Base-by-base conservation (phyloP, 92 coral and sea anemone genomes). In the Phenganax marumi region DNA sequence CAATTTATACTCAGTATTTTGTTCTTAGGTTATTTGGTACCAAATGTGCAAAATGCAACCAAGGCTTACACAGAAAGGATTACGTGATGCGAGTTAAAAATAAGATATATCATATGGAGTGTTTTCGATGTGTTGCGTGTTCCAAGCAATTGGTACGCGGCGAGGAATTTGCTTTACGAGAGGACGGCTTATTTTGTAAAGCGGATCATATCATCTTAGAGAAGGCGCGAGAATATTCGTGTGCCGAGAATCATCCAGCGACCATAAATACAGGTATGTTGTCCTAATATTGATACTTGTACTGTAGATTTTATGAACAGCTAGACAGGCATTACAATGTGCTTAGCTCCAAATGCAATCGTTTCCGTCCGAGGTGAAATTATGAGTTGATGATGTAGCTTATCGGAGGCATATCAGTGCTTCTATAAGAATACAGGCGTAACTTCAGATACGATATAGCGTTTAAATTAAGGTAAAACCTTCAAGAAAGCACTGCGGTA, bases 111-210 rank as follows among this genome's bases (percentile, higher is more conserved):
- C 99, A 96, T 82, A 86, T 96, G 77, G 99, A 96, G 75, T 96
- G 99, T 72, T 96, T 96, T 89, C 99, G 97, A 68, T 96, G 99
- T 80, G 93, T 96, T 48, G 99, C 99, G 10, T 96, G 99, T 72
- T 92, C 97, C 70, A 89, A 97, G 76, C 97, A 96, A 68, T 90
- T 96, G 26, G 93, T 96, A 1, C 99, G 96, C 8, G 99, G 99
- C 48, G 99, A 96, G 73, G 99, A 96, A 63, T 96, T 89, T 73
- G 99, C 97, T 0, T 92, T 96, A 1, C 91, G 99, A 33, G 99
- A 96, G 63, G 92, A 96, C 50, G 99, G 99, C 18, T 73, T 96
- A 64, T 96, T 96, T 83, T 96, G 99, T 75, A 96, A 96, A 68
- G 99, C 92, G 26, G 99, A 96, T 90, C 97, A 96, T 81, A 93